Percentiles rank a stretch among this genome's conserved stretches.
phyloP scores from a whole-genome alignment of 2,113 vertebrate species.

The Osmerus eperlanus region DNA sequence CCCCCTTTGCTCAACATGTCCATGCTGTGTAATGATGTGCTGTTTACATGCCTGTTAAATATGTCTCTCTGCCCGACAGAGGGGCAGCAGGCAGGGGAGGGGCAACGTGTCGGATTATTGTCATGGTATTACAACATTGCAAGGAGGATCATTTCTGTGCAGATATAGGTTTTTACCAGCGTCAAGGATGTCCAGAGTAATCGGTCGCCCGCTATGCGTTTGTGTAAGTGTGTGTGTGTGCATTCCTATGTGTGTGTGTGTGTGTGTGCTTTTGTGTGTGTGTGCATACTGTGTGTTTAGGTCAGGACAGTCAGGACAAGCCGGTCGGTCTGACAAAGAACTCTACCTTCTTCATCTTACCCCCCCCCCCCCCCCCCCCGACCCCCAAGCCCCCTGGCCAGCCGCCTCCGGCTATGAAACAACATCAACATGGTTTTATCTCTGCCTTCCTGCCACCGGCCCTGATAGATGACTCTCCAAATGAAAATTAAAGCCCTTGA shows the following conservation, averaged over 20 bases:
- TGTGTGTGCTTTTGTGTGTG: neutral
- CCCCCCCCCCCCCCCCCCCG: neutral
- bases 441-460: slow-evolving; percentile 5
- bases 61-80: slow-evolving; percentile 17
- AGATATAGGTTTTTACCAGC: neutral
- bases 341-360: neutral
- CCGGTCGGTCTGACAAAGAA: slow-evolving; percentile 1
- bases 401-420: slow-evolving; percentile 39
- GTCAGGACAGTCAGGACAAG: neutral
- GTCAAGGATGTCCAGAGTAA: neutral
- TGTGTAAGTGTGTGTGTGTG: slow-evolving; percentile 1
- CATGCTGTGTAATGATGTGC: slow-evolving; percentile 17
- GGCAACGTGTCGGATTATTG: no score
- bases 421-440: slow-evolving; percentile 43
- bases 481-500: slow-evolving; percentile 43
- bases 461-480: slow-evolving; percentile 35
- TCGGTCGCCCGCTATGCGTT: neutral
- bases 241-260: neutral
- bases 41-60: neutral
- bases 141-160: neutral
- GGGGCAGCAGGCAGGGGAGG: no score
- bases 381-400: slow-evolving; percentile 9
- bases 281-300: slow-evolving; percentile 12
- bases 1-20: slow-evolving; percentile 8
- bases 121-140: no score